Evolutionary conservation across 1,140 invertebrate species (phyloP).

Genomic region (Drosophila lini): DNA sequence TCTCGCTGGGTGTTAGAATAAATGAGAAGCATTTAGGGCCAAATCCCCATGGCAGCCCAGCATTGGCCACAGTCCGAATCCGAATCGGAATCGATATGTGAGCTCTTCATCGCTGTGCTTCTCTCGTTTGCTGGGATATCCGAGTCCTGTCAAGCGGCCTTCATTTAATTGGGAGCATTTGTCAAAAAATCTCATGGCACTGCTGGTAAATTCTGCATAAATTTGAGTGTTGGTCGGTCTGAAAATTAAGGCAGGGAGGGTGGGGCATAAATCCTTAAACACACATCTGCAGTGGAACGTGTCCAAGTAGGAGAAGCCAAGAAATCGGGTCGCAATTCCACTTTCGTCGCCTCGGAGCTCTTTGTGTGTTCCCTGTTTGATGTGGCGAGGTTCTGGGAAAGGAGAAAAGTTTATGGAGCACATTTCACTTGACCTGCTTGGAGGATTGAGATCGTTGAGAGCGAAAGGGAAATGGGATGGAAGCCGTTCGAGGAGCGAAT

Average conservation of each 20-base stretch:
- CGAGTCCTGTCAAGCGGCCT: conserved; percentile 24
- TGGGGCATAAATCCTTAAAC: conserved; percentile 15
- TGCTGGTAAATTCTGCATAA: conserved; percentile 22
- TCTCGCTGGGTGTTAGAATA: conserved; percentile 59
- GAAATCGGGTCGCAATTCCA: conserved; percentile 60
- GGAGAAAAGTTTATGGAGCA: conserved; percentile 56
- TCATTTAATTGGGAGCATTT: conserved; percentile 54
- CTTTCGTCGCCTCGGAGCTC: conserved; percentile 52
- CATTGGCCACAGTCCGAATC: conserved; percentile 26
- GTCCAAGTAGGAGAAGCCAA: conserved; percentile 48
- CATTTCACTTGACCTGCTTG: conserved; percentile 68
- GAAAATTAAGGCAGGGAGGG: background rate
- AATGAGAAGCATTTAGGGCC: conserved; percentile 58
- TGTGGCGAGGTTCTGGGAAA: conserved; percentile 4
- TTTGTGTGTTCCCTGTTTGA: conserved; percentile 39
- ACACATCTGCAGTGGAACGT: conserved; percentile 44
- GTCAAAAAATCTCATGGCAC: conserved; percentile 38
- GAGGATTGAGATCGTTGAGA: conserved; percentile 15
- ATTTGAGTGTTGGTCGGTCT: conserved; percentile 7
- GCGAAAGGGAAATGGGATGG: conserved; percentile 40
- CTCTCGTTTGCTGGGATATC: conserved; percentile 16
- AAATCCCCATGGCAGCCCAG: conserved; percentile 47
- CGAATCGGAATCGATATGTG: conserved; percentile 45
- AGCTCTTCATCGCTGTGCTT: conserved; percentile 1
- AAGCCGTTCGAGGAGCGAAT: conserved; percentile 16